Percentiles rank a stretch among this genome's conserved stretches.
These are phyloP conservation scores for Sebastes iracundus DNA, from an alignment of 2,797 vertebrate species.

Conservation along the genomic window DNA sequence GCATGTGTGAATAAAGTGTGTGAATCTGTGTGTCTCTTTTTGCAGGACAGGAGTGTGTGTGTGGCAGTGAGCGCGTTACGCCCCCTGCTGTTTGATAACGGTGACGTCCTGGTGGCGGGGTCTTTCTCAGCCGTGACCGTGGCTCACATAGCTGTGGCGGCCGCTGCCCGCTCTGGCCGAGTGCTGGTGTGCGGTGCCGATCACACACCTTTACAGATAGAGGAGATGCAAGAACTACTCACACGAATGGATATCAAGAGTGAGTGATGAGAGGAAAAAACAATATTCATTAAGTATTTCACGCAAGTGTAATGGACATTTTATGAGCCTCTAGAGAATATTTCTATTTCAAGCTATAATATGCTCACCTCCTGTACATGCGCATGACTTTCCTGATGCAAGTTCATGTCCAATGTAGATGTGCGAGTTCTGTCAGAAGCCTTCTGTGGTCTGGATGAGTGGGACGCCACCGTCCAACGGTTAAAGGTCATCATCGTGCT, in stretches of 20 bases:
- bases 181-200: constrained; percentile 87
- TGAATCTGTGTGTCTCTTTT: background rate
- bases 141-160: constrained; percentile 85
- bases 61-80: constrained; percentile 85
- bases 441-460: constrained; percentile 83
- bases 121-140: constrained; percentile 86
- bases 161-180: constrained; percentile 64
- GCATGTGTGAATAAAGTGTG: background rate
- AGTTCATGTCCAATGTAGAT: constrained; percentile 75
- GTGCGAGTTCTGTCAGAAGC: constrained; percentile 83
- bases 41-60: constrained; percentile 91
- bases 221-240: constrained; percentile 81
- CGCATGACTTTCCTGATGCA: background rate
- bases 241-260: constrained; percentile 86
- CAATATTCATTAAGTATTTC: background rate
- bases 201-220: constrained; percentile 69
- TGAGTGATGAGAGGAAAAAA: constrained; percentile 68
- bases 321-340: background rate
- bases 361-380: background rate
- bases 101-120: constrained; percentile 87
- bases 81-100: constrained; percentile 82
- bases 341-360: background rate
- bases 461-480: constrained; percentile 79
- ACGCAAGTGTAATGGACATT: background rate
- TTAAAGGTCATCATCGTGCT: constrained; percentile 89